phyloP scores from a whole-genome alignment of 2,888 invertebrate genomes.

The Pachydiplax longipennis region DNA sequence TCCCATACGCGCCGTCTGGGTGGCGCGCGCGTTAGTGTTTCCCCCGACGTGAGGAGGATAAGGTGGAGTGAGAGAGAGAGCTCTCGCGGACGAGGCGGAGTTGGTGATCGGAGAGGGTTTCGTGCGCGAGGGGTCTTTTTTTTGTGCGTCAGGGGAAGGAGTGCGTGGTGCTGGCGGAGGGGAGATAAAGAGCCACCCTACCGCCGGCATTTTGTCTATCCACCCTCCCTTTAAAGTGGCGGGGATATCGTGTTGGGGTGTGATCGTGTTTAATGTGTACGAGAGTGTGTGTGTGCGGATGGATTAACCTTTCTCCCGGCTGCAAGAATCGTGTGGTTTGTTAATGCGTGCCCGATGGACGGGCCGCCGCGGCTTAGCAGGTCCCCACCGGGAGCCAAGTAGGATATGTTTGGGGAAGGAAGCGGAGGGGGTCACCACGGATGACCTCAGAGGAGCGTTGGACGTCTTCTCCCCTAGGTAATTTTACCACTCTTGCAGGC shows the following conservation, averaged over 20 bases:
- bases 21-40: constrained; percentile 24
- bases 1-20: constrained; percentile 10
- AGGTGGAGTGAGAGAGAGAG: constrained; percentile 2
- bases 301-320: not conserved
- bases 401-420: not conserved
- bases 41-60: constrained; percentile 15
- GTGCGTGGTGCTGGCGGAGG: not conserved
- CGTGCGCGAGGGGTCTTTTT: constrained; percentile 4
- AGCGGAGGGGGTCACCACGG: constrained; percentile 6
- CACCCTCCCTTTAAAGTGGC: not conserved
- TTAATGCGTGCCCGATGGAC: not conserved
- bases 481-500: not conserved
- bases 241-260: not conserved
- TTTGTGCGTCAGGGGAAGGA: not conserved
- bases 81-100: constrained; percentile 28
- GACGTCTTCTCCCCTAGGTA: constrained; percentile 13
- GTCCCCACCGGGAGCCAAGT: not conserved
- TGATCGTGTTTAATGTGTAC: not conserved
- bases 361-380: not conserved
- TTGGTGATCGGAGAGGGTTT: not conserved
- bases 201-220: not conserved
- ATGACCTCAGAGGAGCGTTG: constrained; percentile 14
- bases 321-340: not conserved
- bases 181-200: not conserved
- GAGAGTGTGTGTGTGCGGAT: not conserved